Conservation (phyloP, 1,140 invertebrate species). For the Drosophila orosa region DNA sequence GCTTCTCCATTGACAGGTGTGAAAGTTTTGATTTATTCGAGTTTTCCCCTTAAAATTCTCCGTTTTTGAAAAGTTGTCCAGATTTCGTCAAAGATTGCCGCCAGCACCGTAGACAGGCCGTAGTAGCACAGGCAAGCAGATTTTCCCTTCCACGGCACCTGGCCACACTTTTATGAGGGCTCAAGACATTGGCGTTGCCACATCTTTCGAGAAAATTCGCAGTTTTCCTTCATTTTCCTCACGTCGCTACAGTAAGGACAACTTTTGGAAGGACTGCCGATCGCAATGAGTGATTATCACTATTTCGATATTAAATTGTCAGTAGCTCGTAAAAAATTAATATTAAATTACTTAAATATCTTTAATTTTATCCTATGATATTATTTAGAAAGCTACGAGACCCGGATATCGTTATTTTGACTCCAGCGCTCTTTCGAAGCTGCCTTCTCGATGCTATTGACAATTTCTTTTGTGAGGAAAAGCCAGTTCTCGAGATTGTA, state of each 20-base stretch:
- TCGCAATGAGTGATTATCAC: slow-evolving; percentile 44
- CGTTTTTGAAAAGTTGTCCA: slow-evolving; percentile 3
- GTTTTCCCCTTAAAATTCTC: slow-evolving; percentile 40
- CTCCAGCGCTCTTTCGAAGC: slow-evolving; percentile 85
- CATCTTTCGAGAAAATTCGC: neutral
- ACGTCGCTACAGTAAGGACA: slow-evolving; percentile 1
- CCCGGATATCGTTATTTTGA: slow-evolving; percentile 80
- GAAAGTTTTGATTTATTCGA: slow-evolving; percentile 13
- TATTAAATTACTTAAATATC: neutral
- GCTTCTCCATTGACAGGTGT: slow-evolving; percentile 53
- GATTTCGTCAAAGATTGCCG: slow-evolving; percentile 33
- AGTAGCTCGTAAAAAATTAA: slow-evolving; percentile 9
- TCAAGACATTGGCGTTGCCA: neutral
- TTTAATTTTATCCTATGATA: neutral
- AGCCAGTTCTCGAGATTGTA: slow-evolving; percentile 86
- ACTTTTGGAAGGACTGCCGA: neutral
- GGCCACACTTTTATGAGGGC: neutral
- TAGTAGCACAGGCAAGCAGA: neutral
- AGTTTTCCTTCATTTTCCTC: neutral
- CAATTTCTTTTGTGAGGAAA: slow-evolving; percentile 86
- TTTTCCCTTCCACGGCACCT: neutral
- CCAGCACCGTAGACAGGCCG: neutral
- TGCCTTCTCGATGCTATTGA: slow-evolving; percentile 86
- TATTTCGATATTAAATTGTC: slow-evolving; percentile 68
- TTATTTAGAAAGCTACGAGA: slow-evolving; percentile 85